A percentile compares a stretch with the other conserved stretches of the same genome.
These are phyloP conservation scores for Gari tellinella DNA, from an alignment of 2,888 invertebrate species.

Conservation along the genomic window DNA sequence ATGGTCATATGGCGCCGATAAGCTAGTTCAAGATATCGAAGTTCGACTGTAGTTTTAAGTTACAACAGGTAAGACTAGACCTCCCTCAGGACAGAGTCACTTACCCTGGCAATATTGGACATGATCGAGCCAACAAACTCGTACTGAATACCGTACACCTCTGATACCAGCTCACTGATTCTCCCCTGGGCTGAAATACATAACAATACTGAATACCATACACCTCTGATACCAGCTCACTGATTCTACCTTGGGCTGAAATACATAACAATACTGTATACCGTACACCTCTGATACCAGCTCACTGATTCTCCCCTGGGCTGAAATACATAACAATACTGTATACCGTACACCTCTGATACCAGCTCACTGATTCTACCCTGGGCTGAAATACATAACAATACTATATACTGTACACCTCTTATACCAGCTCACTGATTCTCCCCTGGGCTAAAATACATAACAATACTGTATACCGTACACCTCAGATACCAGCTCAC, in stretches of 20 bases:
- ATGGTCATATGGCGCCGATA: no score
- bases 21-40: no score
- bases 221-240: slow-evolving; percentile 91
- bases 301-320: slow-evolving; percentile 93
- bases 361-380: slow-evolving; percentile 92
- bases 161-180: slow-evolving; percentile 91
- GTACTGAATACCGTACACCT: slow-evolving; percentile 93
- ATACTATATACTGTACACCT: slow-evolving; percentile 91
- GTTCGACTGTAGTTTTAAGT: no score
- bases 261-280: slow-evolving; percentile 87
- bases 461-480: slow-evolving; percentile 91
- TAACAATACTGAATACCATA: slow-evolving; percentile 90
- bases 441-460: slow-evolving; percentile 89
- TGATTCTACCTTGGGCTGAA: slow-evolving; percentile 91
- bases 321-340: slow-evolving; percentile 85
- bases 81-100: no score
- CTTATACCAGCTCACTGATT: slow-evolving; percentile 91
- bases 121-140: slow-evolving; percentile 94
- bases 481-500: slow-evolving; percentile 92
- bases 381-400: slow-evolving; percentile 87
- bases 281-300: slow-evolving; percentile 93
- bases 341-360: slow-evolving; percentile 93
- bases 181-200: slow-evolving; percentile 89
- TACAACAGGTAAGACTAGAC: no score
- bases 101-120: slow-evolving; percentile 92